These are phyloP conservation scores for Patella caerulea DNA, from an alignment of 2,888 invertebrate genomes.

Conservation along the genomic window DNA sequence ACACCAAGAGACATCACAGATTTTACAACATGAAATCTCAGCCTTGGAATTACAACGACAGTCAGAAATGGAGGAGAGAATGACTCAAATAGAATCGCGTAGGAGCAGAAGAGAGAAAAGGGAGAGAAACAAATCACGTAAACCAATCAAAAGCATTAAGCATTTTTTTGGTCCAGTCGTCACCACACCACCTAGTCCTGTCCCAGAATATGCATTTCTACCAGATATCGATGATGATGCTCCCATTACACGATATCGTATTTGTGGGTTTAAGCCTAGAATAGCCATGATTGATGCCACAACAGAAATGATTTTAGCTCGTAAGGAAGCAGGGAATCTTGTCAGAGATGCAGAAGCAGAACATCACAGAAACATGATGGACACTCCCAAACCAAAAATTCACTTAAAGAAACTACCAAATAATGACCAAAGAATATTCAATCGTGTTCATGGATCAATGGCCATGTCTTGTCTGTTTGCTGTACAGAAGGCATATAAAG, in stretches of 20 bases:
- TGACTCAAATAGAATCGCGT: constrained; percentile 26
- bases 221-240: constrained; percentile 50
- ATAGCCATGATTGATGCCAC: constrained; percentile 60
- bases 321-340: constrained; percentile 62
- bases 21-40: constrained; percentile 57
- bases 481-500: constrained; percentile 69
- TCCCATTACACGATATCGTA: constrained; percentile 56
- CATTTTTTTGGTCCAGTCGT: constrained; percentile 68
- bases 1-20: constrained; percentile 57
- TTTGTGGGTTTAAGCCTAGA: constrained; percentile 54
- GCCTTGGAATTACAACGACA: constrained; percentile 56
- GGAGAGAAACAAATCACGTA: constrained; percentile 38
- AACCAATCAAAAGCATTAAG: constrained; percentile 57
- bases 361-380: constrained; percentile 46
- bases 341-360: constrained; percentile 64
- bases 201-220: constrained; percentile 26
- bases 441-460: constrained; percentile 65
- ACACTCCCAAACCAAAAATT: constrained; percentile 43
- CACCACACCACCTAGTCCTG: constrained; percentile 40
- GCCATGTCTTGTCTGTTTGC: constrained; percentile 67
- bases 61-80: constrained; percentile 36
- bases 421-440: constrained; percentile 58
- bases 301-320: constrained; percentile 62
- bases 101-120: constrained; percentile 28
- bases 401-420: constrained; percentile 37